Evolutionary conservation across 2,113 vertebrate genomes (phyloP).

Genomic region (Lasiurus borealis): DNA sequence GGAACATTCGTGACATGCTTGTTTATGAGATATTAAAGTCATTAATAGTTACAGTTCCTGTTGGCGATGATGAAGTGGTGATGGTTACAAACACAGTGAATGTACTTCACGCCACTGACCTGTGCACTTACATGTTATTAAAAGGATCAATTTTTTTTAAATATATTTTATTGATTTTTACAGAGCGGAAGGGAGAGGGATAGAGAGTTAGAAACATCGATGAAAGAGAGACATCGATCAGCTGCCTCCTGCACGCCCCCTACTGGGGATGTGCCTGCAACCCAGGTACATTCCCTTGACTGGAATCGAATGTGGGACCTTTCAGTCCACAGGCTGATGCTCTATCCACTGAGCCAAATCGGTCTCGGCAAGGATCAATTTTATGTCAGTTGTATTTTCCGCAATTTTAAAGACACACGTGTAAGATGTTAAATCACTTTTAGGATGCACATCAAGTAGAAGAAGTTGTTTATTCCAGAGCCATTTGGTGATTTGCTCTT

Average conservation of each 20-base stretch:
- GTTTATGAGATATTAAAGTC: slow-evolving; percentile 6
- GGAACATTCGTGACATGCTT: neutral
- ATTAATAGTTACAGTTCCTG: neutral
- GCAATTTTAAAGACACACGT: neutral
- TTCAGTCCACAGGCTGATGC: no score
- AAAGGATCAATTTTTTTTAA: no score
- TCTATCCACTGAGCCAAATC: no score
- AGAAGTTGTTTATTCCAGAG: slow-evolving; percentile 22
- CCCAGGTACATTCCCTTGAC: no score
- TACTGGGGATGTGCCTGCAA: no score
- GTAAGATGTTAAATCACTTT: neutral
- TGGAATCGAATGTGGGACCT: no score
- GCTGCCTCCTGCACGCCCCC: no score
- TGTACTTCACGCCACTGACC: neutral
- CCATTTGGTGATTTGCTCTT: slow-evolving; percentile 40
- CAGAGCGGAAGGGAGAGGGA: no score
- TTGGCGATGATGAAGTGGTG: neutral
- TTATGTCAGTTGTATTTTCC: neutral
- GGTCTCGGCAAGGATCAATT: no score
- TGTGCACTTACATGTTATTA: neutral
- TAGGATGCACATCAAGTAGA: neutral
- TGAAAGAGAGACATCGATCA: no score
- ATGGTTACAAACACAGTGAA: neutral
- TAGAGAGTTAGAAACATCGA: no score
- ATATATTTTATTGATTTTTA: no score